Base-by-base conservation (phyloP, 1,140 invertebrate genomes). In the Saccostrea echinata region DNA sequence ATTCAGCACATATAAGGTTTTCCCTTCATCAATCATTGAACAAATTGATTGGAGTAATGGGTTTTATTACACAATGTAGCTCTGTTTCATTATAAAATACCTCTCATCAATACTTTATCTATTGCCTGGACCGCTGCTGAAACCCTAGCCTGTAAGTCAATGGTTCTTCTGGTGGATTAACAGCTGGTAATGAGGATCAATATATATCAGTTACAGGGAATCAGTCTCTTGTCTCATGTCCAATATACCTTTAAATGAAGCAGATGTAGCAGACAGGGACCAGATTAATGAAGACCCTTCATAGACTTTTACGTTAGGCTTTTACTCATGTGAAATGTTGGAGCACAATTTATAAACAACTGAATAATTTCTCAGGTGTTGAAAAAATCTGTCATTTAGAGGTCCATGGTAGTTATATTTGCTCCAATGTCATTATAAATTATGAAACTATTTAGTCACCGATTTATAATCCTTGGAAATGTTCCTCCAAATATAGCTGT, bases 51-150 rank as follows among this genome's bases (percentile, higher is more conserved):
- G 24, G 24, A 30, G 68, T 76, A 76, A 76, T 76, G 68, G 68
- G 11, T 76, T 76, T 76, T 76, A 76, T 76, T 76, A 76, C 68
- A 76, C 68, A 76, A 76, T 30, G 13, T 30, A 27, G 68, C 33
- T 27, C 16, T 76, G 27, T 76, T 76, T 76, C 68, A 76, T 27
- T 76, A 33, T 76, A 76, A 33, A 76, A 76, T 33, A 76, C 68
- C 68, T 76, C 68, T 76, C 68, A 76, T 76, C 68, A 76, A 76
- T 76, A 76, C 68, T 76, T 76, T 76, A 76, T 76, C 68, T 33
- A 76, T 33, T 30, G 30, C 24, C 27, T 16, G 30, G 30, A 71
- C 27, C 12, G 27, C 27, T 24, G 68, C 27, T 76, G 68, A 76
- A 76, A 76, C 27, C 68, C 68, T 16, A 76, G 24, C 27, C 68